phyloP scores from a whole-genome alignment of 1,140 invertebrate species.

The Panagrolaimus sp. region DNA sequence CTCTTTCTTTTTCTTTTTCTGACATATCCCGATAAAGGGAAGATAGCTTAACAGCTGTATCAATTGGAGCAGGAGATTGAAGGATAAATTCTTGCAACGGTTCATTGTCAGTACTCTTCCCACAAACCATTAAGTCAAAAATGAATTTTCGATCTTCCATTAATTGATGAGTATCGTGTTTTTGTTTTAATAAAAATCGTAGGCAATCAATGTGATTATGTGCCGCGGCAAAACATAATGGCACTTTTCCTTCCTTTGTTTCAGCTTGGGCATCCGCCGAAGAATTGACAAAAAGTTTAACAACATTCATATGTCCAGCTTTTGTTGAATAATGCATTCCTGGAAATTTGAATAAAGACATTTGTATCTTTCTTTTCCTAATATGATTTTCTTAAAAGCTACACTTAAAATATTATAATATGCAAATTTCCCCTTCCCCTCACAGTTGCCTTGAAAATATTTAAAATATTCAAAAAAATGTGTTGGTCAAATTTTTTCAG shows the following conservation, averaged over 20 bases:
- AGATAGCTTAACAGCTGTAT: conserved; percentile 93
- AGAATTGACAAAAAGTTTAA: conserved; percentile 86
- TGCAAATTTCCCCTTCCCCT: too few relatives aligned
- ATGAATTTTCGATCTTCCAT: conserved; percentile 95
- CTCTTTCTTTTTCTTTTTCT: conserved; percentile 86
- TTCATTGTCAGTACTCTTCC: conserved; percentile 89
- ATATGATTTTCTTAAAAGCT: too few relatives aligned
- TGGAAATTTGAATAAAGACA: neutral
- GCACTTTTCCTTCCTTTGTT: conserved; percentile 79
- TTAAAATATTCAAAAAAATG: too few relatives aligned
- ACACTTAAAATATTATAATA: too few relatives aligned
- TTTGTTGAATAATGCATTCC: conserved; percentile 89
- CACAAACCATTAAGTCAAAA: conserved; percentile 95
- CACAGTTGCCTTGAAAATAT: too few relatives aligned
- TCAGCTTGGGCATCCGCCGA: conserved; percentile 86
- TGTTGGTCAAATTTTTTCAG: too few relatives aligned
- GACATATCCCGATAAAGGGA: conserved; percentile 74
- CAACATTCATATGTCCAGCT: conserved; percentile 87
- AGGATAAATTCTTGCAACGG: conserved; percentile 91
- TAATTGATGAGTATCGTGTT: conserved; percentile 88
- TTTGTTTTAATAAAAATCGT: conserved; percentile 89
- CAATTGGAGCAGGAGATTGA: conserved; percentile 90
- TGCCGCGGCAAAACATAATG: conserved; percentile 91
- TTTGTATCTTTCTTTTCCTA: too few relatives aligned
- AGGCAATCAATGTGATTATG: conserved; percentile 80